Base-by-base conservation (phyloP, 2,888 invertebrate genomes). In the Sinotaia quadrata region DNA sequence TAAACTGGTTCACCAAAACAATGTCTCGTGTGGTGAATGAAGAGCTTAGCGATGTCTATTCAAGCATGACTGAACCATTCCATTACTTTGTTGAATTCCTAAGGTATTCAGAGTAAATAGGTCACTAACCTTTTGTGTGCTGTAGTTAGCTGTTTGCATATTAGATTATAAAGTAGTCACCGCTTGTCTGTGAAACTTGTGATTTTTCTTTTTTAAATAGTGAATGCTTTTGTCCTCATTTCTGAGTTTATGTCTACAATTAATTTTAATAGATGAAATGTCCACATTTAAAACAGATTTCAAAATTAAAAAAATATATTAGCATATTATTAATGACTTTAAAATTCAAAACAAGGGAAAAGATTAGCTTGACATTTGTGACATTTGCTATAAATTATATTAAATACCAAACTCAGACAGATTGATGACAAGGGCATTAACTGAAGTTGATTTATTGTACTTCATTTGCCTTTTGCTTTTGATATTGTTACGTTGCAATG, bases 61-160 rank as follows among this genome's bases (percentile, higher is more conserved):
- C 71, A 18, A 72, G 92, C 73, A 93, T 94, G 92, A 92, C 94
- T 75, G 91, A 92, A 81, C 91, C 92, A 15, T 73, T 76, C 80
- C 94, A 94, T 21, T 94, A 94, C 21, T 97, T 97, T 88, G 97
- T 96, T 10, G 97, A 97, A 88, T 98, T 97, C 86, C 94, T 97
- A 95, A 93, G 87, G 87, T 87, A 87, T 10, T 56, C 24, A 10
- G 1, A 15, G 15, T 15, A 4, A 31, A 15, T 37, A 12, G 41
- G 31, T 4, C 8, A 4, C 27, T 37, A n/a, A 4, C 18, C 62
- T 41, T 49, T 29, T n/a, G 29, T 52, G 24, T 2, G 18, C 21
- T 54, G 27, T 54, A 18, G n/a, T 15, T 31, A 54, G 1, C 54
- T 47, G 47, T n/a, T n/a, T n/a, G n/a, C n/a, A n/a, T n/a, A n/a